Evolutionary conservation across 2,797 vertebrate genomes (phyloP), one percentile per base, ranked within the genome.

Genomic region (Oreonectes daqikongensis): DNA sequence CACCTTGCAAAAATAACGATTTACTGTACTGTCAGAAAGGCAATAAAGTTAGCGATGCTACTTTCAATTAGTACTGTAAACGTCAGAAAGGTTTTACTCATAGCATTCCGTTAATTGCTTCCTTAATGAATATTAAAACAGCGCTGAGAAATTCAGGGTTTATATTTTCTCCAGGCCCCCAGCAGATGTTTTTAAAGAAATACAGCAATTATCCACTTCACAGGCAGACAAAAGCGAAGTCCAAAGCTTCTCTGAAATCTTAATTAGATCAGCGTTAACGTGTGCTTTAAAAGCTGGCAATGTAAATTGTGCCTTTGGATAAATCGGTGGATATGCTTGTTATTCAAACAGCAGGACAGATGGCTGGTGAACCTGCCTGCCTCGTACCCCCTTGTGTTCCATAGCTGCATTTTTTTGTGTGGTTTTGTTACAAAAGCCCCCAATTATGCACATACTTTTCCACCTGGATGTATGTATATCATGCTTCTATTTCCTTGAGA

Each of bases 61-160:
- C 15, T 53, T 74, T 74, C 40, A 65, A 65, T 65, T 40, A 64
- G 12, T 42, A 15, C 40, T 42, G 40, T 48, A 28, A 17, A 42
- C 11, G 38, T 40, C 55, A 69, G 15, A 26, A 40, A 42, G 42
- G 22, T 52, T 69, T 79, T 69, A 46, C 57, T 48, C 44, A 64
- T 75, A 69, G 72, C 57, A 69, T 20, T 68, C 55, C 44, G 17
- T 65, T 65, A 75, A 79, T 69, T 64, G 66, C 66, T 75, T 69
- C 53, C 46, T 38, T 75, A 74, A 74, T 78, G 69, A 59, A 72
- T 66, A 72, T 72, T 72, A 66, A 55, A 72, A n/a, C 9, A 67
- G 53, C n/a, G 12, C 11, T 1, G 7, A 18, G 5, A 67, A 67
- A 48, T 40, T 42, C 12, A 17, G 2, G 44, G 44, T 69, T 69